These are phyloP conservation scores for Eulemur macaco DNA, from an alignment of 2,113 vertebrate species.

Conservation along the genomic window DNA sequence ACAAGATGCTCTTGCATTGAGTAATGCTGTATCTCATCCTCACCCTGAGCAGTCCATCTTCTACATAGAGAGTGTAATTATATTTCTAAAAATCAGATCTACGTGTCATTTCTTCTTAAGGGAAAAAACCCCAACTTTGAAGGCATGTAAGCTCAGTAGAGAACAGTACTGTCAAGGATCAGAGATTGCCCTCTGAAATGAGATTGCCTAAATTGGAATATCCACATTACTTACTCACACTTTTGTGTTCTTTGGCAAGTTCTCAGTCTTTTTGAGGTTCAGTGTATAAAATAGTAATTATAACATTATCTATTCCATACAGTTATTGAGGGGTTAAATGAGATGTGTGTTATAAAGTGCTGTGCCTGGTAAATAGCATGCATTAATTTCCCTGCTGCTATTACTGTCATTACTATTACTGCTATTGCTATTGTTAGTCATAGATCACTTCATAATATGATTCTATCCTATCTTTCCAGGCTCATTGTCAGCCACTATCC, in stretches of 20 bases:
- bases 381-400: neutral
- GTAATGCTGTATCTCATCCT: neutral
- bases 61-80: neutral
- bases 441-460: neutral
- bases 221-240: neutral
- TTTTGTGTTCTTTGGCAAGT: constrained; percentile 4
- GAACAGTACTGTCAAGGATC: neutral
- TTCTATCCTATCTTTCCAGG: neutral
- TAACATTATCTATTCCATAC: neutral
- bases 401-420: neutral
- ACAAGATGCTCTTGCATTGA: neutral
- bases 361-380: neutral
- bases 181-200: constrained; percentile 10
- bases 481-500: neutral
- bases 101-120: neutral
- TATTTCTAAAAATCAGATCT: constrained; percentile 42
- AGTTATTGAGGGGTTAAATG: neutral
- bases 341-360: neutral
- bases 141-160: neutral
- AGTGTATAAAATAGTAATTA: neutral
- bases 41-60: neutral
- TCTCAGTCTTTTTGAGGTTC: neutral
- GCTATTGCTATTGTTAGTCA: neutral
- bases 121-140: neutral
- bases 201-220: neutral